Conservation (phyloP, 2,113 vertebrate genomes). For the Cyprinodon tularosa region DNA sequence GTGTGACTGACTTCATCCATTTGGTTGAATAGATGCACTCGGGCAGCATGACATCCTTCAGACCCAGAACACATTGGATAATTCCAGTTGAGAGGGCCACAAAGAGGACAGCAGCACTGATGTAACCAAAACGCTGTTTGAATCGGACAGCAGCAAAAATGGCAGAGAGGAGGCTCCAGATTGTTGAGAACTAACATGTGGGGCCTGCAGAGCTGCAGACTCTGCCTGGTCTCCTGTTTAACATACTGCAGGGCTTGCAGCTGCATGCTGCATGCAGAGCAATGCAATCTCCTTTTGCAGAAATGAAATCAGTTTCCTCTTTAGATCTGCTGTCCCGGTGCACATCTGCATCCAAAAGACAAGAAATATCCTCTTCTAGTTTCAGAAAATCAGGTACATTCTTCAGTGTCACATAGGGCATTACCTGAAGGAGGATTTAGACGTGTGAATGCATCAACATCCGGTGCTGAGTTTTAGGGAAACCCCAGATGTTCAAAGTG, state of each 20-base stretch:
- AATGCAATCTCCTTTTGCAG: slow-evolving; percentile 15
- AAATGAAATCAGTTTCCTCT: slow-evolving; percentile 28
- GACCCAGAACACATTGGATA: background rate
- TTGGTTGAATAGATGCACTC: slow-evolving; percentile 30
- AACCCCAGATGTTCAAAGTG: background rate
- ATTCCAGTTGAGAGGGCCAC: slow-evolving; percentile 24
- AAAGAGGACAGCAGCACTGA: slow-evolving; percentile 23
- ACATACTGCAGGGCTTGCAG: slow-evolving; percentile 37
- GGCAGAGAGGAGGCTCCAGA: slow-evolving; percentile 16
- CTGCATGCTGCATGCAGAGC: slow-evolving; percentile 26
- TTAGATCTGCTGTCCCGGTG: slow-evolving; percentile 19
- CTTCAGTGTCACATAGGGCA: background rate
- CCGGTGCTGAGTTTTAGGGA: slow-evolving; percentile 10
- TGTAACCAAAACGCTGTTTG: slow-evolving; percentile 19
- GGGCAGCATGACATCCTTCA: slow-evolving; percentile 23
- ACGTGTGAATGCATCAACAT: slow-evolving; percentile 20
- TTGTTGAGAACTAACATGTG: slow-evolving; percentile 35
- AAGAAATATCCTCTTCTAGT: background rate
- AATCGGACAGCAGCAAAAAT: slow-evolving; percentile 8
- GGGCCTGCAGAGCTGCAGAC: slow-evolving; percentile 59
- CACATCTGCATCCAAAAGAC: slow-evolving; percentile 1
- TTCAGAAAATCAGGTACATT: background rate
- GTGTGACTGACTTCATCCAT: background rate
- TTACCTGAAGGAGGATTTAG: background rate
- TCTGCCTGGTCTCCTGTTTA: slow-evolving; percentile 31